Conservation (phyloP, 2,888 invertebrate species). For the Dryobotodes eremita region DNA sequence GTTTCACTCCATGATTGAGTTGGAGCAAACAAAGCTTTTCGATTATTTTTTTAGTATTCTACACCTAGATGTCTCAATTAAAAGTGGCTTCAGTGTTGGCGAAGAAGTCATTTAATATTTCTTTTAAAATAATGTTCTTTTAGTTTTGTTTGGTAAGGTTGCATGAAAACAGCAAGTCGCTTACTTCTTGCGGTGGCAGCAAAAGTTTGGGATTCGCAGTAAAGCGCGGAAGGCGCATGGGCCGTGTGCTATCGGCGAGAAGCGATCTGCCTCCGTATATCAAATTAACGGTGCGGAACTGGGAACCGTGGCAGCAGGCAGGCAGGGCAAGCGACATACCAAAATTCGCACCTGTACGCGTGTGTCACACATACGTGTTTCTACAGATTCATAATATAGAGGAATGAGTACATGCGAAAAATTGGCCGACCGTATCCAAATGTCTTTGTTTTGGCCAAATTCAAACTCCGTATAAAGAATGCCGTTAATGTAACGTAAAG, state of each 20-base stretch:
- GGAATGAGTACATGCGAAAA: constrained; percentile 70
- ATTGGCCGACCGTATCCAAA: constrained; percentile 76
- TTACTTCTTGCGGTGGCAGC: constrained; percentile 48
- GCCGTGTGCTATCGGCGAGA: constrained; percentile 74
- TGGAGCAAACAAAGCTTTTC: constrained; percentile 29
- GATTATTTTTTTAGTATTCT: constrained; percentile 44
- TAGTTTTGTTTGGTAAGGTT: neutral
- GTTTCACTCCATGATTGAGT: constrained; percentile 36
- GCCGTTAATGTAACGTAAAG: constrained; percentile 63
- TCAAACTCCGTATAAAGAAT: constrained; percentile 63
- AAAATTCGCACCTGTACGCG: constrained; percentile 79
- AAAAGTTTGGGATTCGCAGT: constrained; percentile 67
- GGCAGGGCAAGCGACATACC: constrained; percentile 69
- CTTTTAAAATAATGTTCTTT: neutral
- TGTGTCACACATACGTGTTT: constrained; percentile 52
- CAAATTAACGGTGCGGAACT: constrained; percentile 86
- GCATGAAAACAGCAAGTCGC: constrained; percentile 40
- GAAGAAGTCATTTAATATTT: neutral
- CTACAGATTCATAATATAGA: constrained; percentile 23
- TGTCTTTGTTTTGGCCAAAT: constrained; percentile 74
- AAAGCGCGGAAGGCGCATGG: constrained; percentile 68
- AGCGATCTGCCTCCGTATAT: constrained; percentile 83
- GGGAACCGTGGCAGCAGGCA: constrained; percentile 62
- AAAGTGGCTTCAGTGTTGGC: constrained; percentile 17
- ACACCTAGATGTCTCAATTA: constrained; percentile 43